phyloP scores from a whole-genome alignment of 2,888 invertebrate genomes.

The Acrobasis repandana region DNA sequence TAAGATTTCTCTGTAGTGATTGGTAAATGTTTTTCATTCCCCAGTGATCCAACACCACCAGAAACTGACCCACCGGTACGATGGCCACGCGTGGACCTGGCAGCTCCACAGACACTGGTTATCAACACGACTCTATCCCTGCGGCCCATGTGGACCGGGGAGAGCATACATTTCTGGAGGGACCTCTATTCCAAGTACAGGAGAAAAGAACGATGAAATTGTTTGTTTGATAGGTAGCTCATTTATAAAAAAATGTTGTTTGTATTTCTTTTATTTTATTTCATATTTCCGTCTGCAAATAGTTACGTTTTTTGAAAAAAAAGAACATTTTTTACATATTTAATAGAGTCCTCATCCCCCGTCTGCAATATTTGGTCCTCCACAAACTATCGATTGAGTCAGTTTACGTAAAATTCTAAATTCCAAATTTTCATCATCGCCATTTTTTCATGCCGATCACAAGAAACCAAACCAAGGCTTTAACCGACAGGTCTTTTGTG shows the following conservation, averaged over 20 bases:
- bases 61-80: constrained; percentile 45
- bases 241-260: constrained; percentile 3
- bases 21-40: constrained; percentile 28
- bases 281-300: too few species aligned
- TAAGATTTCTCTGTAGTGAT: neutral
- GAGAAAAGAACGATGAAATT: constrained; percentile 37
- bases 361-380: too few species aligned
- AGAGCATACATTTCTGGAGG: constrained; percentile 49
- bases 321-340: too few species aligned
- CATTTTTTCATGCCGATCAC: too few species aligned
- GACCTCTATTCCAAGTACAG: constrained; percentile 59
- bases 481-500: too few species aligned
- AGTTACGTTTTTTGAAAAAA: too few species aligned
- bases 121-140: constrained; percentile 52
- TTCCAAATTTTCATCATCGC: too few species aligned
- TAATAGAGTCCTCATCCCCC: too few species aligned
- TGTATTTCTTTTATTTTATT: too few species aligned
- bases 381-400: too few species aligned
- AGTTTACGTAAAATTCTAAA: too few species aligned
- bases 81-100: constrained; percentile 50
- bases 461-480: too few species aligned
- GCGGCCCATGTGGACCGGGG: constrained; percentile 53
- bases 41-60: constrained; percentile 64
- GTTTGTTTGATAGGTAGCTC: constrained; percentile 15
- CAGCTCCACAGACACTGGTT: constrained; percentile 46